Evolutionary conservation across 2,113 vertebrate species (phyloP).

Genomic region (Laterallus jamaicensis): DNA sequence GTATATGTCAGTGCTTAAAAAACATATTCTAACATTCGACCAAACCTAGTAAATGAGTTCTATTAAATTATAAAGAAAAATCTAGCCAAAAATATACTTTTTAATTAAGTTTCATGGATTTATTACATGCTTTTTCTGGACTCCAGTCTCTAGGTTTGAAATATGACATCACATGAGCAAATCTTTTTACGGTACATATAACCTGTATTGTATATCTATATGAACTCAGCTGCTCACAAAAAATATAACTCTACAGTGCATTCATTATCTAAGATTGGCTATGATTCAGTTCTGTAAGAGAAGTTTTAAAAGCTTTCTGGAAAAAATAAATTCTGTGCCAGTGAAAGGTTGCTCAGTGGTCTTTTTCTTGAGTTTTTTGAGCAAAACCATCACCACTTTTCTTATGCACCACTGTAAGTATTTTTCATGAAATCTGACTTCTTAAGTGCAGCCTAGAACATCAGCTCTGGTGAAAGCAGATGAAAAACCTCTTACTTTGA

Average conservation of each 20-base stretch:
- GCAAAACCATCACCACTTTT: background rate
- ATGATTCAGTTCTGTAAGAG: background rate
- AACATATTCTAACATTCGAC: background rate
- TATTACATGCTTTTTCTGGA: constrained; percentile 2
- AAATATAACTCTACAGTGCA: background rate
- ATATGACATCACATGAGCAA: background rate
- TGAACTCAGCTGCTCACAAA: background rate
- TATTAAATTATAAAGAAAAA: background rate
- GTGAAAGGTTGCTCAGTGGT: background rate
- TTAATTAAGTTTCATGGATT: background rate
- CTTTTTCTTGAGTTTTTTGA: background rate
- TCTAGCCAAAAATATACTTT: background rate
- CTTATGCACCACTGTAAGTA: background rate
- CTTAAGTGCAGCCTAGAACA: background rate
- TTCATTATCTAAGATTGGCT: background rate
- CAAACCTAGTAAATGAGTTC: background rate
- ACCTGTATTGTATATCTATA: background rate
- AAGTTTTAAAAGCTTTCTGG: background rate
- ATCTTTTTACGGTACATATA: background rate
- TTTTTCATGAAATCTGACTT: background rate
- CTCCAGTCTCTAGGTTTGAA: background rate
- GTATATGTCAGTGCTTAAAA: background rate
- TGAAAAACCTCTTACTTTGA: background rate
- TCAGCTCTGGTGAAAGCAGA: background rate
- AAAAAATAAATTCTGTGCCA: background rate